Evolutionary conservation across 2,888 invertebrate species (phyloP).

Genomic region (Thecocarcelia acutangulata): DNA sequence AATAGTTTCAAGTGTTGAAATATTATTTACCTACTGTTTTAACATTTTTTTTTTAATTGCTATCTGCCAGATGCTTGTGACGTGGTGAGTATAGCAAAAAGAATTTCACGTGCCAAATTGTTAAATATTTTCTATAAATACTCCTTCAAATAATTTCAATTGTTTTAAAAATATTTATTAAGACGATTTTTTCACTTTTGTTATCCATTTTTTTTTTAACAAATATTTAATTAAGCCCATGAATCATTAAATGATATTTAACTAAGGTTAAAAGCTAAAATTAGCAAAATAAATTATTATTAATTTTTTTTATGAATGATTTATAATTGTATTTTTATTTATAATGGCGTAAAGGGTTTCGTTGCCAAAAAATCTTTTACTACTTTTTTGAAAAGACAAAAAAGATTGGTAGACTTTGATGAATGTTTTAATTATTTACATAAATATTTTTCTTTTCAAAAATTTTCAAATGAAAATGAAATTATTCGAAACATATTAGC

Average conservation of each 20-base stretch:
- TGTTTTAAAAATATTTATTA: slow-evolving; percentile 13
- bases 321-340: slow-evolving; percentile 8
- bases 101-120: slow-evolving; percentile 48
- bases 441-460: background rate
- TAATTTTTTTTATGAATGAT: slow-evolving; percentile 32
- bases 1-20: slow-evolving; percentile 38
- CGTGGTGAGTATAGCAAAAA: slow-evolving; percentile 9
- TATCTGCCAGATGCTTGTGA: slow-evolving; percentile 1
- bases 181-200: background rate
- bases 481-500: too few relatives aligned
- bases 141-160: slow-evolving; percentile 14
- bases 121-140: slow-evolving; percentile 32
- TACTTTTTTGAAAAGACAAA: background rate
- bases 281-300: slow-evolving; percentile 17
- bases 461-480: background rate
- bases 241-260: slow-evolving; percentile 38
- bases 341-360: slow-evolving; percentile 13
- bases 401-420: slow-evolving; percentile 18
- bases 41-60: background rate
- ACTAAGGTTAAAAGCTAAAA: background rate
- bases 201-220: background rate
- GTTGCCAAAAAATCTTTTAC: slow-evolving; percentile 26
- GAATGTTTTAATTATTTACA: slow-evolving; percentile 12
- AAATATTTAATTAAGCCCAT: slow-evolving; percentile 41
- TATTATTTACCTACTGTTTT: slow-evolving; percentile 21